phyloP scores from a whole-genome alignment of 1,140 invertebrate genomes.

The Rhyacophila brunnea region DNA sequence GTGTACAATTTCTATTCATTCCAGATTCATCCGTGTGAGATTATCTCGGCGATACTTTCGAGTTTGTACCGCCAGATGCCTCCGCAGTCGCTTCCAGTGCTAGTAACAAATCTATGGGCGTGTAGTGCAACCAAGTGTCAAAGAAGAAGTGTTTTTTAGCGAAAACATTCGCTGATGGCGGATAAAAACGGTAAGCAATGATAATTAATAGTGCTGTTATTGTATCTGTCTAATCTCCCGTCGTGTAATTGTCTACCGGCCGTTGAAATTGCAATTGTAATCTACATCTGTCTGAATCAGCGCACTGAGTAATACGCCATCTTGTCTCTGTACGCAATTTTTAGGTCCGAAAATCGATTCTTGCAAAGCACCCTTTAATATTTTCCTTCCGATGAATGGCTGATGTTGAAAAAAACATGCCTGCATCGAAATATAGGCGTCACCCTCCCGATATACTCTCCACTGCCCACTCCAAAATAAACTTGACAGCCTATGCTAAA shows the following conservation, averaged over 20 bases:
- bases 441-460: too few relatives aligned
- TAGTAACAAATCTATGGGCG: constrained; percentile 18
- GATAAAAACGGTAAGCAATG: constrained; percentile 11
- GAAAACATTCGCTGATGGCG: constrained; percentile 15
- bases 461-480: too few relatives aligned
- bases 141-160: constrained; percentile 21
- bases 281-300: constrained; percentile 7
- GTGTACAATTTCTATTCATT: too few relatives aligned
- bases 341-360: constrained; percentile 13
- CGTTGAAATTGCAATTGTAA: neutral
- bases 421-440: too few relatives aligned
- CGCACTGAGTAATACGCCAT: constrained; percentile 2
- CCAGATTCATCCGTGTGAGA: constrained; percentile 8
- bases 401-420: too few relatives aligned
- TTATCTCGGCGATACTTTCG: neutral
- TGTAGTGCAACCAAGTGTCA: constrained; percentile 19
- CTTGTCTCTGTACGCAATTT: constrained; percentile 12
- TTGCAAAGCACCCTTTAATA: constrained; percentile 2
- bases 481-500: too few relatives aligned
- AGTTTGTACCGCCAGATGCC: constrained; percentile 13
- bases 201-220: constrained; percentile 3
- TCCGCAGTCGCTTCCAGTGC: constrained; percentile 8
- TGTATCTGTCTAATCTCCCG: neutral
- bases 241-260: neutral
- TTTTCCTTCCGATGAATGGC: constrained; percentile 5